A percentile compares a stretch with the other conserved stretches of the same genome.
Conservation (phyloP, 1,140 invertebrate genomes). For the Olivierus martensii region DNA sequence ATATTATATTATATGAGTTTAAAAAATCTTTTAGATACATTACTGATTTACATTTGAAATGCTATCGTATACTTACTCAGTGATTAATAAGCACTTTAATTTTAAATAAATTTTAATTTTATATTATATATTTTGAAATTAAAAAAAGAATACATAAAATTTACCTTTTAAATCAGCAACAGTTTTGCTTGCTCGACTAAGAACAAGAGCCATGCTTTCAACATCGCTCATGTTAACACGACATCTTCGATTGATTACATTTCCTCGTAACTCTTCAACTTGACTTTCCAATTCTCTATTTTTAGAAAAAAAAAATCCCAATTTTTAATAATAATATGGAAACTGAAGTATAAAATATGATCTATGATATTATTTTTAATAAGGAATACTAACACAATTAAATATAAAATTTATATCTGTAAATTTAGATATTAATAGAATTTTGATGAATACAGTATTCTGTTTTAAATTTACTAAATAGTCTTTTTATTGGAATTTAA, state of each 20-base stretch:
- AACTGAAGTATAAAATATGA: conserved; percentile 2
- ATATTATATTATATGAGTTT: too few species aligned
- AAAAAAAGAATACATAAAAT: too few species aligned
- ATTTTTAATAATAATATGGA: conserved; percentile 7
- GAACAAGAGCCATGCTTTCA: conserved; percentile 84
- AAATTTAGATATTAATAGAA: too few species aligned
- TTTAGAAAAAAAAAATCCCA: conserved; percentile 18
- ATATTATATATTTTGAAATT: too few species aligned
- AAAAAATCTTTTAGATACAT: too few species aligned
- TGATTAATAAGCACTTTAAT: too few species aligned
- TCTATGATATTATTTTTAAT: not conserved
- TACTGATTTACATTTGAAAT: too few species aligned
- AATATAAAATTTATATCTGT: too few species aligned
- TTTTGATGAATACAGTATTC: too few species aligned
- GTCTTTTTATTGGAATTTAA: not conserved
- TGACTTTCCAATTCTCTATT: conserved; percentile 82
- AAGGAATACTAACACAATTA: not conserved
- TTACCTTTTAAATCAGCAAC: conserved; percentile 76
- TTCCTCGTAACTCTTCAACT: conserved; percentile 83
- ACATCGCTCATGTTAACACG: conserved; percentile 93
- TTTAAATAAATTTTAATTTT: too few species aligned
- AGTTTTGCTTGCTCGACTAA: conserved; percentile 81
- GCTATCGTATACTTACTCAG: too few species aligned
- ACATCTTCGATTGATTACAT: conserved; percentile 87
- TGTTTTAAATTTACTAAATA: not conserved